Percentiles rank a stretch among this genome's conserved stretches.
These are phyloP conservation scores for Embidobia sp. DNA, from an alignment of 2,888 invertebrate genomes.

Conservation along the genomic window DNA sequence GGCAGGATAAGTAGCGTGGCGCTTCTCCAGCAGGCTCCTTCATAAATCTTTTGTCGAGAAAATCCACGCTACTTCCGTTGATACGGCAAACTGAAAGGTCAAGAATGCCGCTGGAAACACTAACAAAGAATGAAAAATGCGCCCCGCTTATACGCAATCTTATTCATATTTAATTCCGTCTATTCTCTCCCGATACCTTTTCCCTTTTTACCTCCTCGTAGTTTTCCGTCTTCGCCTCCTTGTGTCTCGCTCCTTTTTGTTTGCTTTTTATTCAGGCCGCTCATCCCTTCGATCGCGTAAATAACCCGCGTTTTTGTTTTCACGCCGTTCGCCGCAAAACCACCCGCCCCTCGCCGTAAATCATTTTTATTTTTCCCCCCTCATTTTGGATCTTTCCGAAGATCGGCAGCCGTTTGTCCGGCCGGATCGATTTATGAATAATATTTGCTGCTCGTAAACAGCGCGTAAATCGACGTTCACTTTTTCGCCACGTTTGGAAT, in stretches of 20 bases:
- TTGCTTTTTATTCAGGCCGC: slow-evolving; percentile 19
- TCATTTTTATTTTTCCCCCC: slow-evolving; percentile 27
- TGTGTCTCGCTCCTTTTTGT: background rate
- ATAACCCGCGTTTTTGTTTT: slow-evolving; percentile 33
- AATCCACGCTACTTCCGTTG: slow-evolving; percentile 60
- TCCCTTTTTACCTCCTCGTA: background rate
- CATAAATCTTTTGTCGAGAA: slow-evolving; percentile 74
- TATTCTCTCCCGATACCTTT: slow-evolving; percentile 26
- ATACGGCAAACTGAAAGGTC: slow-evolving; percentile 59
- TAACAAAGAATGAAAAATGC: slow-evolving; percentile 57
- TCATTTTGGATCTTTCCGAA: slow-evolving; percentile 9
- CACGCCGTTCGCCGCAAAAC: slow-evolving; percentile 15
- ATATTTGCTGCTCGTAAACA: too few species aligned
- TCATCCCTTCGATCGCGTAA: slow-evolving; percentile 38
- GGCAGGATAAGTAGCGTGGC: slow-evolving; percentile 73
- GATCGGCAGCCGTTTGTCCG: too few species aligned
- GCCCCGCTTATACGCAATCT: slow-evolving; percentile 34
- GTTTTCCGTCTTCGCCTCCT: background rate
- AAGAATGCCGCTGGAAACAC: slow-evolving; percentile 58
- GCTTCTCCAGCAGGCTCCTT: slow-evolving; percentile 70
- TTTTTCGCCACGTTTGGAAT: too few species aligned
- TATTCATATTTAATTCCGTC: slow-evolving; percentile 51
- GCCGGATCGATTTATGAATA: too few species aligned
- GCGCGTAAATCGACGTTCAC: too few species aligned
- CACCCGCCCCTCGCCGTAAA: too few species aligned